Percentiles rank a stretch among this genome's conserved stretches.
phyloP scores from a whole-genome alignment of 2,113 vertebrate genomes.

The Hemichromis elongatus region DNA sequence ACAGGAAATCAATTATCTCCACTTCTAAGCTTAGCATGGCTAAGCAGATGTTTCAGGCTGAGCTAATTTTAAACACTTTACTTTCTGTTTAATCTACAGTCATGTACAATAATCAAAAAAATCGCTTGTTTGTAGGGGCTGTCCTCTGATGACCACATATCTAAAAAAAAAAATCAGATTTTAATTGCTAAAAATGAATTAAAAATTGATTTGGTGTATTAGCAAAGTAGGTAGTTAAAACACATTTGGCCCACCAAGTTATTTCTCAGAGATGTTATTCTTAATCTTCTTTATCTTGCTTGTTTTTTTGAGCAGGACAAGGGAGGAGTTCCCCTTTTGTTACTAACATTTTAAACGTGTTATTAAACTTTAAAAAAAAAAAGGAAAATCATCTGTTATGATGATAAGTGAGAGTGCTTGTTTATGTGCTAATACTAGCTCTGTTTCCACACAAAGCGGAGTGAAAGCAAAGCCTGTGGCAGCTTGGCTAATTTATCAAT shows the following conservation, averaged over 20 bases:
- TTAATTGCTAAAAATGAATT: not conserved
- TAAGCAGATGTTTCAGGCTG: not conserved
- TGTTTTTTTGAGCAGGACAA: not conserved
- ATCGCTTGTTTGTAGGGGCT: not conserved
- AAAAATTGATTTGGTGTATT: not conserved
- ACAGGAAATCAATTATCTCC: not conserved
- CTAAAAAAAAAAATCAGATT: not conserved
- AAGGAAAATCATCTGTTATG: no score
- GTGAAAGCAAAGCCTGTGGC: no score
- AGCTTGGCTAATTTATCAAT: no score
- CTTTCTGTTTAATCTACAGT: not conserved
- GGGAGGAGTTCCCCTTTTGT: no score
- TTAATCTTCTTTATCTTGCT: not conserved
- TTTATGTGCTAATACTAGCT: no score
- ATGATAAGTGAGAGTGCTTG: no score
- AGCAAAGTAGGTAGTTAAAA: not conserved
- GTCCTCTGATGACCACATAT: not conserved
- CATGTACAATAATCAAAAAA: not conserved
- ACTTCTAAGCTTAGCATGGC: no score
- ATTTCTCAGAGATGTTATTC: not conserved
- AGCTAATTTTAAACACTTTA: not conserved
- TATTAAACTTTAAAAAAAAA: no score
- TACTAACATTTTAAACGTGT: no score
- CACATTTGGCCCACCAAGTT: not conserved
- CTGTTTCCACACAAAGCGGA: no score